phyloP scores from a whole-genome alignment of 2,888 invertebrate genomes.

The Chamaedrilus cognettii region DNA sequence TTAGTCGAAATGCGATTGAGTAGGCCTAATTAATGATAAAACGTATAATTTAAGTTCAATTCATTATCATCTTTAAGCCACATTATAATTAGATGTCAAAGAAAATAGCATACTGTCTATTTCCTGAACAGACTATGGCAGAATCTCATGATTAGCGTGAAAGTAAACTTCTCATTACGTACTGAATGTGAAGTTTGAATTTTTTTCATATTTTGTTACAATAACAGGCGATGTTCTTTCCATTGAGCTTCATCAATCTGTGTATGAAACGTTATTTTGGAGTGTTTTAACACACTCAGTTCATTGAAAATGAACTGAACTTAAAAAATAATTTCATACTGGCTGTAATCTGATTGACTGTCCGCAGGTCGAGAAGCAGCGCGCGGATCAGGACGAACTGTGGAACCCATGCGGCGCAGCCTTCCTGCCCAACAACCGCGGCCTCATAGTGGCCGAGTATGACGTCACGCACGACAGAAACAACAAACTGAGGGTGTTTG shows the following conservation, averaged over 20 bases:
- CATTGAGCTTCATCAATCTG: neutral
- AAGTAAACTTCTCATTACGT: no score
- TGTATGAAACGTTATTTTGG: neutral
- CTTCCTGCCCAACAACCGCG: slow-evolving; percentile 25
- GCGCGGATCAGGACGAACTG: slow-evolving; percentile 31
- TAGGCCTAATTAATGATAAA: no score
- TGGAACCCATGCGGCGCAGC: slow-evolving; percentile 35
- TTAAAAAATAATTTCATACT: neutral
- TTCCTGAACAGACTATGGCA: no score
- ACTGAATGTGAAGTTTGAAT: no score
- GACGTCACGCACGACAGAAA: slow-evolving; percentile 31
- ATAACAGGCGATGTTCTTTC: no score
- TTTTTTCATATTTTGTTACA: no score
- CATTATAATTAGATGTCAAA: no score
- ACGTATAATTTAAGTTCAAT: no score
- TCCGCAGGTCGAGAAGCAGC: slow-evolving; percentile 36
- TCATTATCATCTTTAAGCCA: no score
- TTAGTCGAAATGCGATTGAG: no score
- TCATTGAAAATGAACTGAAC: neutral
- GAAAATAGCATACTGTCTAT: no score
- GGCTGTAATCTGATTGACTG: neutral
- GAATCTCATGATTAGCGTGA: no score
- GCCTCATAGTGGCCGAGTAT: slow-evolving; percentile 36
- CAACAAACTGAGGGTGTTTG: slow-evolving; percentile 34
- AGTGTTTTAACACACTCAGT: neutral